Evolutionary conservation across 2,113 vertebrate genomes (phyloP), one percentile per base, ranked within the genome.

Genomic region (Anolis sagrei): DNA sequence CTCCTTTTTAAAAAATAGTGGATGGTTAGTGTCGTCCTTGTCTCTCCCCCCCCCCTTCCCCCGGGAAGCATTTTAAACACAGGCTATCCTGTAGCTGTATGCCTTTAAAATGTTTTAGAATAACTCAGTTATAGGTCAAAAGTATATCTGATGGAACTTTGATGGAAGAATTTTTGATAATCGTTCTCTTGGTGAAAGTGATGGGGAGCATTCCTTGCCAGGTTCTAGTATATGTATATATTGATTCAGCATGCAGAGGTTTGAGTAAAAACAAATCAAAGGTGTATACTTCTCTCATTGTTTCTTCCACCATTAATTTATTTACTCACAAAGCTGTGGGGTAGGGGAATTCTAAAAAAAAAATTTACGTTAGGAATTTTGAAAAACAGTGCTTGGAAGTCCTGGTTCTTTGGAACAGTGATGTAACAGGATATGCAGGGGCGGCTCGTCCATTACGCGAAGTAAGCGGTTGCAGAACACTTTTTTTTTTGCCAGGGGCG

Each of bases 321-420:
- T n/a, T 84, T 76, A 29, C 61, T 61, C 72, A 75, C n/a, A 69
- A n/a, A 34, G 61, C 48, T 86, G 4, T 79, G n/a, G 54, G 8
- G 76, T 27, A 0, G 7, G 7, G 25, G 0, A 6, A 73, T 82
- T 84, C 14, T 32, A 84, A 79, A 14, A 3, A 79, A 14, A 3
- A 25, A 13, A 16, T 58, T 27, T 51, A 5, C 2, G 14, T 66
- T 3, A 49, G n/a, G 76, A 1, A 4, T 39, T 44, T 44, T 44
- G 76, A 34, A 44, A 34, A 51, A 83, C 9, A 34, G 16, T 44
- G 34, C 61, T 58, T 49, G 48, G 51, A 39, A 82, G 23, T 49
- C 75, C 78, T 75, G 70, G 75, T 81, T 16, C 48, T 64, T 5
- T 0, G 0, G 39, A n/a, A n/a, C 36, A 81, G 69, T 62, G 0